These are phyloP conservation scores for Dryas iulia DNA, from an alignment of 1,140 invertebrate species.

Conservation along the genomic window DNA sequence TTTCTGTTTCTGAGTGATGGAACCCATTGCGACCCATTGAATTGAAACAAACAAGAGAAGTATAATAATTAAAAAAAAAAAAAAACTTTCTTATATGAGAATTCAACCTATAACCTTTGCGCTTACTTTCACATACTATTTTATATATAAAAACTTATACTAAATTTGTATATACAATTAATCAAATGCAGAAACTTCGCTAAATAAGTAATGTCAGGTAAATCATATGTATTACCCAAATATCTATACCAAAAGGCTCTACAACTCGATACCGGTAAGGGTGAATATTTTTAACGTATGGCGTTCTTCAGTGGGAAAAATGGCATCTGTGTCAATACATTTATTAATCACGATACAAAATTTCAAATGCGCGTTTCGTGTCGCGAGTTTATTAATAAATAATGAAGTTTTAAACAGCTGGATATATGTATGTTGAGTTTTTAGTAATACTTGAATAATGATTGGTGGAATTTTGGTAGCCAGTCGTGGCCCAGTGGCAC, in stretches of 20 bases:
- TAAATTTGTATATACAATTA: no score
- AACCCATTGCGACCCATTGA: no score
- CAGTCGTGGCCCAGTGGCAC: not conserved
- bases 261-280: not conserved
- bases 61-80: no score
- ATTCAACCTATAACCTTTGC: no score
- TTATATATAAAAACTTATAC: no score
- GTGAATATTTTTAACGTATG: constrained; percentile 10
- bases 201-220: not conserved
- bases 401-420: not conserved
- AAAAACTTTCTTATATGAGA: no score
- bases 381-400: constrained; percentile 10
- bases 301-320: constrained; percentile 16
- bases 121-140: no score
- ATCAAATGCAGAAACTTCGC: no score
- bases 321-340: constrained; percentile 13
- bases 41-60: no score
- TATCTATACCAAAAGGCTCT: not conserved
- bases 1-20: no score
- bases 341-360: constrained; percentile 20
- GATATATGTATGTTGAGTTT: not conserved
- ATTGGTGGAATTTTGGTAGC: not conserved
- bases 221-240: not conserved
- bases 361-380: constrained; percentile 14
- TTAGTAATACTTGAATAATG: not conserved